A percentile compares a stretch with the other conserved stretches of the same genome.
Evolutionary conservation across 1,140 invertebrate genomes (phyloP).

Genomic region (Drosophila carrolli): DNA sequence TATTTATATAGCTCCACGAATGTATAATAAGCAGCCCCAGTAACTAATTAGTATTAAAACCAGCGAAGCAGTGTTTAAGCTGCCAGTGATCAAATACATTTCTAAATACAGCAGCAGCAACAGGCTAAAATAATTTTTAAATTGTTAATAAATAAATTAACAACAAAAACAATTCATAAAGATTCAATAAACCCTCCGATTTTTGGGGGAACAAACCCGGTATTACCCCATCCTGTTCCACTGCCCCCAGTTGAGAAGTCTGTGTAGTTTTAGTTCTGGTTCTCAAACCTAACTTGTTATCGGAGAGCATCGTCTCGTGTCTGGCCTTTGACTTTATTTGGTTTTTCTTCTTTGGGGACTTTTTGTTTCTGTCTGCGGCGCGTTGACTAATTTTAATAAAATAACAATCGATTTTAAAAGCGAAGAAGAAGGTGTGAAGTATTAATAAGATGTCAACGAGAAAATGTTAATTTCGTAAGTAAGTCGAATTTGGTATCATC

Average conservation of each 20-base stretch:
- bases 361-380: conserved; percentile 48
- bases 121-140: conserved; percentile 16
- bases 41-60: conserved; percentile 78
- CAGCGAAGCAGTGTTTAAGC: conserved; percentile 32
- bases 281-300: conserved; percentile 38
- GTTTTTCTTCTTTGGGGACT: conserved; percentile 27
- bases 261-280: conserved; percentile 48
- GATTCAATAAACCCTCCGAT: conserved; percentile 66
- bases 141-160: conserved; percentile 6
- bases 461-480: conserved; percentile 78
- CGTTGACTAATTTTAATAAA: conserved; percentile 81
- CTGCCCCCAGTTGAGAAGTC: conserved; percentile 34
- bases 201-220: not conserved
- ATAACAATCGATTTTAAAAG: conserved; percentile 75
- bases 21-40: conserved; percentile 60
- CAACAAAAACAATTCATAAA: conserved; percentile 48
- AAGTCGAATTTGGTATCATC: conserved; percentile 60
- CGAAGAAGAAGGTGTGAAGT: conserved; percentile 79
- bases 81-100: conserved; percentile 8
- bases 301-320: conserved; percentile 30
- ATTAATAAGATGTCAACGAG: conserved; percentile 82
- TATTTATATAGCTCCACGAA: conserved; percentile 55
- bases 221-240: conserved; percentile 41
- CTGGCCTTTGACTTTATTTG: conserved; percentile 38
- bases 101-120: conserved; percentile 33